Evolutionary conservation across 2,888 invertebrate genomes (phyloP), one percentile per base, ranked within the genome.

Genomic region (Anorthoa munda): DNA sequence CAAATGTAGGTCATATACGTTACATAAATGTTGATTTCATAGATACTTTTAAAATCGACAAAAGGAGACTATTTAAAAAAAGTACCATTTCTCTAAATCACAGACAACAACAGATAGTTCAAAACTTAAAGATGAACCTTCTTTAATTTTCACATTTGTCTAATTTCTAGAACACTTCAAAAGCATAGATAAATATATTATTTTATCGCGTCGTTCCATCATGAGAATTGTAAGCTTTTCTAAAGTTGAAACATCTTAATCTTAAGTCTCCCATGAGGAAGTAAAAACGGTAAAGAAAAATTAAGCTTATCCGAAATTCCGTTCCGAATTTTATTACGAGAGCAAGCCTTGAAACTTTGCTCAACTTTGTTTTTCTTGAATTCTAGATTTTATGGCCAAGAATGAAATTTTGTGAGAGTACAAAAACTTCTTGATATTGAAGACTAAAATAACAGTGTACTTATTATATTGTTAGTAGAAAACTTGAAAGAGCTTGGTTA

Each of bases 351-450:
- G 69, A 63, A 77, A 86, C 69, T 86, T 85, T 55, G 55, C 66
- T 61, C 55, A 82, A 86, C 63, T 86, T 85, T 84, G 79, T 82
- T 85, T 85, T 76, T 69, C 59, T 75, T 72, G 80, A 84, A 81
- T 86, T 85, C 81, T 86, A 86, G 83, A 85, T 86, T 86, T 83
- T 83, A 86, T 79, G 66, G 65, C 56, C 56, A 31, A 61, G 56
- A 79, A 80, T 81, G 68, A 75, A 83, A 81, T 80, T 80, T 75
- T 79, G 64, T 50, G 53, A 65, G 58, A 73, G 72, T 55, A 65
- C 69, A 66, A 72, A 82, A 81, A 79, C 51, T 82, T 72, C 15
- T 73, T 76, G 59, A 61, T 77, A 80, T 82, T 82, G 72, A 77
- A 72, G 60, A 81, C 72, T 73, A 51, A 51, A 76, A 82, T 78